These are phyloP conservation scores for Gouania willdenowi DNA, from an alignment of 2,797 vertebrate genomes.

Conservation along the genomic window DNA sequence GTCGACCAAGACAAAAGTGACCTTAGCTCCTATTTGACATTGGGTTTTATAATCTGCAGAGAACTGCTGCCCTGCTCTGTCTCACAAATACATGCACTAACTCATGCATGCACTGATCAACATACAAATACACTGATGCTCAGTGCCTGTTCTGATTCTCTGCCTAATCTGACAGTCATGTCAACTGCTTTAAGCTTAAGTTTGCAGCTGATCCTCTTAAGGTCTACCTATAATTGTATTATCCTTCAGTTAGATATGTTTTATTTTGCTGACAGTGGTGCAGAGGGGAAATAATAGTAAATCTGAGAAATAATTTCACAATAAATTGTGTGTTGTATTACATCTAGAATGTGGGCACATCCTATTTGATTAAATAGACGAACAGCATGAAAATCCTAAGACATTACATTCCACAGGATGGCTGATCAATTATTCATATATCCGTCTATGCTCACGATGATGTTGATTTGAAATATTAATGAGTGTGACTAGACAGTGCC, in stretches of 20 bases:
- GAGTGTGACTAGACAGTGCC: conserved; percentile 24
- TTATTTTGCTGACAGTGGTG: conserved; percentile 16
- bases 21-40: conserved; percentile 18
- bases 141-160: conserved; percentile 26
- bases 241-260: conserved; percentile 20
- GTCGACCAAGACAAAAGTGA: conserved; percentile 13
- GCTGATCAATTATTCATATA: conserved; percentile 46
- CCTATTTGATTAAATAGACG: neutral
- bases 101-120: conserved; percentile 11
- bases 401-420: conserved; percentile 35
- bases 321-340: neutral
- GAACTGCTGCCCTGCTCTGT: conserved; percentile 2
- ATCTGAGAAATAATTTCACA: neutral
- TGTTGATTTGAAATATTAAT: conserved; percentile 64
- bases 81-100: neutral
- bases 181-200: conserved; percentile 30
- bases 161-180: conserved; percentile 40
- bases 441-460: conserved; percentile 37
- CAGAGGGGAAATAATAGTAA: conserved; percentile 1
- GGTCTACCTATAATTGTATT: conserved; percentile 38
- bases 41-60: conserved; percentile 28
- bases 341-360: neutral
- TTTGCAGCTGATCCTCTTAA: conserved; percentile 23
- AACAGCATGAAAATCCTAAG: conserved; percentile 7
- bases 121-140: conserved; percentile 7